Percentiles rank a stretch among this genome's conserved stretches.
Evolutionary conservation across 2,113 vertebrate species (phyloP).

Genomic region (Oncorhynchus gorbuscha): DNA sequence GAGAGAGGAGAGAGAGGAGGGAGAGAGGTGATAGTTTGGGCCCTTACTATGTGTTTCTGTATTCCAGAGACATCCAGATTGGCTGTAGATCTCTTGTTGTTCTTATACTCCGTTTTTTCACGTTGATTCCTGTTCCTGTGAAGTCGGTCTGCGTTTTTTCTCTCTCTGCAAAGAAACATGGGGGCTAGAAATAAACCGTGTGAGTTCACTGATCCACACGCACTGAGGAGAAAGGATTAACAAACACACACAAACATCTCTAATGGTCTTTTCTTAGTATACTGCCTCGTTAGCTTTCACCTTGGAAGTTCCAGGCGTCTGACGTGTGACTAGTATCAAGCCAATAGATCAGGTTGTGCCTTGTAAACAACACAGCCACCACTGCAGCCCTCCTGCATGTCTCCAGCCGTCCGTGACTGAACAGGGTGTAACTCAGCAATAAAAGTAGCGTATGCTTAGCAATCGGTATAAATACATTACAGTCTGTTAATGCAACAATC

Average conservation of each 20-base stretch:
- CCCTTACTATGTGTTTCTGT: slow-evolving; percentile 23
- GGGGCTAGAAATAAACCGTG: slow-evolving; percentile 39
- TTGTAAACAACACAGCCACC: slow-evolving; percentile 33
- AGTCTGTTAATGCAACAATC: slow-evolving; percentile 22
- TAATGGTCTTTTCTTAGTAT: slow-evolving; percentile 11
- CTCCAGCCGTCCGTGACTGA: slow-evolving; percentile 22
- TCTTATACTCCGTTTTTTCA: slow-evolving; percentile 17
- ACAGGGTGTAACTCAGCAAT: slow-evolving; percentile 56
- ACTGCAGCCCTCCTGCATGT: slow-evolving; percentile 20
- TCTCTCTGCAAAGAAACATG: slow-evolving; percentile 22
- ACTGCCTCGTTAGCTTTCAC: slow-evolving; percentile 18
- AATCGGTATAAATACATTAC: slow-evolving; percentile 49
- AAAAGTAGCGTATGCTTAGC: slow-evolving; percentile 57
- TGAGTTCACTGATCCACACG: not conserved
- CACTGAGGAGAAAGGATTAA: not conserved
- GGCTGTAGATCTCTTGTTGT: not conserved
- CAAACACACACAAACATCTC: not conserved
- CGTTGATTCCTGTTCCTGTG: slow-evolving; percentile 17
- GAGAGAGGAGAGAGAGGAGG: not conserved
- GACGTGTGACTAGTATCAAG: slow-evolving; percentile 20
- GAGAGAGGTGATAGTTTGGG: slow-evolving; percentile 37
- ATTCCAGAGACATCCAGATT: slow-evolving; percentile 30
- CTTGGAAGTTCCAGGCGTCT: slow-evolving; percentile 4
- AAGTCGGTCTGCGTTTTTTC: not conserved
- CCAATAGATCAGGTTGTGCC: slow-evolving; percentile 52